A percentile compares a stretch with the other conserved stretches of the same genome.
Conservation (phyloP, 1,140 invertebrate species). For the Cataglyphis hispanica region DNA sequence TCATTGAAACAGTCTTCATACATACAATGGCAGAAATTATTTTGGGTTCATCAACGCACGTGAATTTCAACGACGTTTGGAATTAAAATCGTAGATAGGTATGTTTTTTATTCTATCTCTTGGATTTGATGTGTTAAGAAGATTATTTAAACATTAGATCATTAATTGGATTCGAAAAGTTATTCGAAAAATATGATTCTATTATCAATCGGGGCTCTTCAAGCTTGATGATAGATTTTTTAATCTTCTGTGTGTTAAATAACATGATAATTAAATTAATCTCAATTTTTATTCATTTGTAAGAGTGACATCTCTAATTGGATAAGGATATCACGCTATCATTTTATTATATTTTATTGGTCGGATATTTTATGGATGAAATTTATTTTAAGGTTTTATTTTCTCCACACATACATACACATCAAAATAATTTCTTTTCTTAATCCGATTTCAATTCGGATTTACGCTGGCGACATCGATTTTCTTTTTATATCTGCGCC, state of each 20-base stretch:
- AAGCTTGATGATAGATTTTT: neutral
- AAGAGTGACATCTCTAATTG: neutral
- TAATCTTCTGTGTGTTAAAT: neutral
- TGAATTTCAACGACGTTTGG: neutral
- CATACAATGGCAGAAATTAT: neutral
- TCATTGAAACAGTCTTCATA: neutral
- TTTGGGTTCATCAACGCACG: neutral
- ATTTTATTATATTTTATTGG: neutral
- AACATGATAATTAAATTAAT: neutral
- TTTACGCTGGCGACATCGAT: conserved; percentile 20
- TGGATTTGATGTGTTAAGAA: too few relatives aligned
- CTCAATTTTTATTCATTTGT: conserved; percentile 6
- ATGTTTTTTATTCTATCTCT: conserved; percentile 6
- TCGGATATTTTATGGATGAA: neutral
- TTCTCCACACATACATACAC: too few relatives aligned
- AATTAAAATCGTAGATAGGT: conserved; percentile 15
- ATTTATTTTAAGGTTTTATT: conserved; percentile 8
- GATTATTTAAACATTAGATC: neutral
- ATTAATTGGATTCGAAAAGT: neutral
- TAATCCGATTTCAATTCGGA: neutral
- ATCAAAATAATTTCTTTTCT: neutral
- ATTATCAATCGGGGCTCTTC: conserved; percentile 2
- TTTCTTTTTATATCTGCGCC: conserved; percentile 8
- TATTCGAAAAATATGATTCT: conserved; percentile 33
- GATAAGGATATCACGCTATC: neutral